A percentile compares a stretch with the other conserved stretches of the same genome.
Conservation (phyloP, 2,888 invertebrate species). For the Heteromurus nitidus region DNA sequence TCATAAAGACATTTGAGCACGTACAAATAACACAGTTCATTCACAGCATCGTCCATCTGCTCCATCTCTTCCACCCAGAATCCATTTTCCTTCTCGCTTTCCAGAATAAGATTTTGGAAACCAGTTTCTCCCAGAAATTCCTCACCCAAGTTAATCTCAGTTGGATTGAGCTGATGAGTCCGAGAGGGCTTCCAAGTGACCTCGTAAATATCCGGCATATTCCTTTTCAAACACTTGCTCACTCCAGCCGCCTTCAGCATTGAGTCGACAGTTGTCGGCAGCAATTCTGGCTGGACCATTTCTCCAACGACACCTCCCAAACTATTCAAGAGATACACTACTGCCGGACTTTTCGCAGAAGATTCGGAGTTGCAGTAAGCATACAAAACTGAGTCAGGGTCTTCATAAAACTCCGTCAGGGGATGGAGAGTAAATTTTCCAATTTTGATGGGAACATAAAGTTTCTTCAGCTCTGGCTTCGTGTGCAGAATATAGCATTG, state of each 20-base stretch:
- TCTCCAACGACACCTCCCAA: not conserved
- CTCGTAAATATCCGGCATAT: not conserved
- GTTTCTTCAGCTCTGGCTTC: slow-evolving; percentile 12
- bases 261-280: not conserved
- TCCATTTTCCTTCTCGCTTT: not conserved
- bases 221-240: not conserved
- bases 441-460: slow-evolving; percentile 49
- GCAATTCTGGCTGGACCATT: slow-evolving; percentile 12
- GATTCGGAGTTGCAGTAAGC: slow-evolving; percentile 10
- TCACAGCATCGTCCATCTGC: not conserved
- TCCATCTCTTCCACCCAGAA: not conserved
- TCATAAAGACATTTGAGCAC: slow-evolving; percentile 17
- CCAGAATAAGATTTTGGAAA: not conserved
- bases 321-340: not conserved
- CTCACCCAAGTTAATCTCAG: not conserved
- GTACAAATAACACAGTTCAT: slow-evolving; percentile 11
- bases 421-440: slow-evolving; percentile 39
- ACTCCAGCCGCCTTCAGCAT: slow-evolving; percentile 1
- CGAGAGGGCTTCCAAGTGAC: not conserved
- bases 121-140: not conserved
- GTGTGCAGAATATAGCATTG: not conserved
- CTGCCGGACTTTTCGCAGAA: not conserved
- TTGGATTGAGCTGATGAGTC: not conserved
- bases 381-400: not conserved
- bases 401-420: not conserved